Conservation (phyloP, 2,888 invertebrate species). For the Sussaba pulchella region DNA sequence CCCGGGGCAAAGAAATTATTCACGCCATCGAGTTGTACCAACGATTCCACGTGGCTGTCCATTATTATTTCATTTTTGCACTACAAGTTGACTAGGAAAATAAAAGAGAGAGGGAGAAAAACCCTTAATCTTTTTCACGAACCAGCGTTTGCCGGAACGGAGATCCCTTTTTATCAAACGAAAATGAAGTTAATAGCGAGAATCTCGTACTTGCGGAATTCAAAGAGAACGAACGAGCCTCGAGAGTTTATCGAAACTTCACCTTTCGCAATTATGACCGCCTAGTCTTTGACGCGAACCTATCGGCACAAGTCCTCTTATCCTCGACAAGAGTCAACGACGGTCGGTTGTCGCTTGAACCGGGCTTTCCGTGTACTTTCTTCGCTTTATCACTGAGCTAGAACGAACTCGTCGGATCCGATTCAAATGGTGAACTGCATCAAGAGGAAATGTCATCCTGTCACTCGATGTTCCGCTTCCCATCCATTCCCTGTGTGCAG, state of each 20-base stretch:
- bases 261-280: conserved; percentile 14
- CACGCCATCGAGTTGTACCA: conserved; percentile 11
- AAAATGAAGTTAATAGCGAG: not conserved
- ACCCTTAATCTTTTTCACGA: conserved; percentile 15
- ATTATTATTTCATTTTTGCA: not conserved
- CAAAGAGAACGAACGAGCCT: conserved; percentile 13
- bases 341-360: not conserved
- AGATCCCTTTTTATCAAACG: not conserved
- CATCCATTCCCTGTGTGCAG: not conserved
- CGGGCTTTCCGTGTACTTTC: not conserved
- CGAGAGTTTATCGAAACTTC: conserved; percentile 24
- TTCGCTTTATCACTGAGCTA: not conserved
- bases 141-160: not conserved
- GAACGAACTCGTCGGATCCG: not conserved
- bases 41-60: too few relatives aligned
- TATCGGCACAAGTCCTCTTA: not conserved
- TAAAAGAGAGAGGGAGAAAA: conserved; percentile 14
- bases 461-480: not conserved
- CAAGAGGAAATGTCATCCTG: not conserved
- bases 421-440: conserved; percentile 9
- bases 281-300: conserved; percentile 1
- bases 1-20: not conserved
- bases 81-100: not conserved
- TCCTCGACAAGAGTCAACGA: not conserved
- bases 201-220: not conserved